Evolutionary conservation across 1,140 invertebrate species (phyloP), one percentile per base, ranked within the genome.

Genomic region (Musca vetustissima): DNA sequence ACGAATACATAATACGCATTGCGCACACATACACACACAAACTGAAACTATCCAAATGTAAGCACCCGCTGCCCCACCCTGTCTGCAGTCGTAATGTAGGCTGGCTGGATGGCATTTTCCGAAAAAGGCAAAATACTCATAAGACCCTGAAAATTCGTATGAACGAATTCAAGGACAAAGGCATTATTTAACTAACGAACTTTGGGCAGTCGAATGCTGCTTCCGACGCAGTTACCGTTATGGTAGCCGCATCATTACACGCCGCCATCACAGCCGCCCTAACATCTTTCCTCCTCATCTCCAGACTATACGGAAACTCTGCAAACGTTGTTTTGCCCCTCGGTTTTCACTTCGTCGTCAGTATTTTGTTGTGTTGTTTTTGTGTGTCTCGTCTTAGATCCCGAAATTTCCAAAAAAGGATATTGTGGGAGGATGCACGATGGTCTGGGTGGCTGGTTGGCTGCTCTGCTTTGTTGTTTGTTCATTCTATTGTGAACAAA

Each of bases 101-200:
- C 25, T n/a, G 25, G 14, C 22, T 32, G 55, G 25, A 14, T n/a
- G 25, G 14, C 22, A 52, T 13, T 52, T 19, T 19, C 17, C 49
- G 25, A 36, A 32, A n/a, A 61, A 61, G 28, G 28, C 32, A 61
- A 59, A 61, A 43, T 43, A 43, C 36, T 13, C 36, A 61, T 43
- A 61, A 61, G 57, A 32, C 57, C 57, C 32, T 61, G 32, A 61
- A 43, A 43, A 43, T 61, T 25, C 57, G n/a, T 36, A 21, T 61
- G 57, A 36, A 61, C 57, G 57, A 61, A 21, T 61, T 61, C 57
- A 61, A 61, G 57, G 57, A 61, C 57, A 36, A 61, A 61, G 36
- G 57, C 57, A 61, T 61, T 61, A 61, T 61, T 61, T 61, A 61
- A 61, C 28, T 61, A 61, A 61, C 28, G 57, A 61, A 61, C 28